phyloP scores from a whole-genome alignment of 1,140 invertebrate genomes.

The Xylocopa sonorina region DNA sequence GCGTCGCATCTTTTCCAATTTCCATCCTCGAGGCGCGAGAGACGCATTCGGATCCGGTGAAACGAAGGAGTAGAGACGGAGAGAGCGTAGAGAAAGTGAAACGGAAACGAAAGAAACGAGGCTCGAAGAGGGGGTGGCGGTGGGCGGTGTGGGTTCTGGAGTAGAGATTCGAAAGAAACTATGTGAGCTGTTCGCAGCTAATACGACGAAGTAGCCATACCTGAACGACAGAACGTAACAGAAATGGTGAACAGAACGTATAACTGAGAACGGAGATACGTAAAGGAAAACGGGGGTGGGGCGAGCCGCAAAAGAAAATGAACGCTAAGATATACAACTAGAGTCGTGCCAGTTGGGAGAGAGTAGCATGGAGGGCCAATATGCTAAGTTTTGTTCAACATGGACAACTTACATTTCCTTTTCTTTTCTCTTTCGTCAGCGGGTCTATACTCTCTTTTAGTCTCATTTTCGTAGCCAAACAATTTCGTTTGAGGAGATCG shows the following conservation, averaged over 20 bases:
- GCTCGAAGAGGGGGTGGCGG: too few species aligned
- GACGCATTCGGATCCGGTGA: too few species aligned
- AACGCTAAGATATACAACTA: conserved; percentile 73
- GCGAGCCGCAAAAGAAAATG: conserved; percentile 61
- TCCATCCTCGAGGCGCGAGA: too few species aligned
- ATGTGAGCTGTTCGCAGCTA: conserved; percentile 47
- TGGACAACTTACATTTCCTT: conserved; percentile 80
- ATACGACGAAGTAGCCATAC: conserved; percentile 54
- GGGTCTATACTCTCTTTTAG: conserved; percentile 65
- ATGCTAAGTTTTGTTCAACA: conserved; percentile 74
- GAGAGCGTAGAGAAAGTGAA: background rate
- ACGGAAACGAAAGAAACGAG: background rate
- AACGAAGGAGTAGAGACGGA: conserved; percentile 27
- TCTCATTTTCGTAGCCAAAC: conserved; percentile 45
- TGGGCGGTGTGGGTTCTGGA: too few species aligned
- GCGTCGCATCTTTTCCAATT: too few species aligned
- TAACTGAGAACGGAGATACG: conserved; percentile 12
- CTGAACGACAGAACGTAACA: conserved; percentile 19
- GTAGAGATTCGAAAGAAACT: conserved; percentile 22
- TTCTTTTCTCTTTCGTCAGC: conserved; percentile 76
- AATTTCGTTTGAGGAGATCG: conserved; percentile 13
- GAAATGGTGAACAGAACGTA: background rate
- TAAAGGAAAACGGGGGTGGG: too few species aligned
- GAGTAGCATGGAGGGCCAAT: conserved; percentile 79
- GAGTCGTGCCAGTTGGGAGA: conserved; percentile 81